Evolutionary conservation across 2,888 invertebrate genomes (phyloP), one percentile per base, ranked within the genome.

Genomic region (Galeruca laticollis): DNA sequence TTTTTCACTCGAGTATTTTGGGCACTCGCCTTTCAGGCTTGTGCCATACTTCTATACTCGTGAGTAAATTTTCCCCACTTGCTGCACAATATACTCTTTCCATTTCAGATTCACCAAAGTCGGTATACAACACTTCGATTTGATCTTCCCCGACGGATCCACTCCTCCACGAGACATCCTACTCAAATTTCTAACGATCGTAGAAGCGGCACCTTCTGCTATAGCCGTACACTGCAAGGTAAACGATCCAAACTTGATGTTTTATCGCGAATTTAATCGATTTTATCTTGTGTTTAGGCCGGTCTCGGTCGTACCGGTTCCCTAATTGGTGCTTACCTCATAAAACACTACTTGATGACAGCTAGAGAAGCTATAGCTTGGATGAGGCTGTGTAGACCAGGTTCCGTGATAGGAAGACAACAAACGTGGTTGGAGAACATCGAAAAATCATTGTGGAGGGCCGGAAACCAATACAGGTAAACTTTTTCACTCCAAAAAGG

Each of bases 191-290:
- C 86, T 97, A 63, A 90, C 92, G 78, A 91, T 96, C 68, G 88
- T 91, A 61, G 96, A 97, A 86, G 90, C 89, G 73, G 88, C 92
- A 6, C 87, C 88, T 18, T 93, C 94, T 51, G 95, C 92, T 33
- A 88, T 97, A 26, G 97, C 95, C 15, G 93, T 97, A 1, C 97
- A 97, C 84, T 97, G 97, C 87, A 97, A 96, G 91, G 94, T 92
- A 87, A 75, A 51, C 65, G 20, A 35, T 26, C 43, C 54, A 21
- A 37, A 10, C 11, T 4, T 21, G 20, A 3, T 26, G 26, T 26
- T 26, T 26, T 26, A 26, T 5, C 26, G 1, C 26, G 26, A 26
- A 26, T 26, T 26, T 6, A 31, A 5, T 31, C 31, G n/a, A 31
- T 57, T 57, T 6, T 11, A 26, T 47, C 1, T 31, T 11, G 11